Conservation (phyloP, 2,888 invertebrate species). For the Lithodes maja region DNA sequence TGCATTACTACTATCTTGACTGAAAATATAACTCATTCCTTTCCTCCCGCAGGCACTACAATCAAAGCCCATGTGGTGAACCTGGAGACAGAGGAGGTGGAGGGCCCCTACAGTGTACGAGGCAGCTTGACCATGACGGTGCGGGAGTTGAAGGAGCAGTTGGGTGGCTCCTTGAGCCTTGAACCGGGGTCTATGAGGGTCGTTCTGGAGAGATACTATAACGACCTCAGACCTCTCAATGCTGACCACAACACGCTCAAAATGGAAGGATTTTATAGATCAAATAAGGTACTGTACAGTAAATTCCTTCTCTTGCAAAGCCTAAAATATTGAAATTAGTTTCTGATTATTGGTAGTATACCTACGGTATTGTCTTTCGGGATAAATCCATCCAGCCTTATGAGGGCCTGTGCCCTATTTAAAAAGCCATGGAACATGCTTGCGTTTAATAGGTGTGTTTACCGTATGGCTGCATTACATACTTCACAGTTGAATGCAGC, state of each 20-base stretch:
- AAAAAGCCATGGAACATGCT: too few relatives aligned
- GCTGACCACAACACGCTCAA: constrained; percentile 74
- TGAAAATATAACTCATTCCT: neutral
- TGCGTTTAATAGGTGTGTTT: too few relatives aligned
- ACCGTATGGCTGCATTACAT: too few relatives aligned
- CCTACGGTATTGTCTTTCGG: too few relatives aligned
- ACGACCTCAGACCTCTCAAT: constrained; percentile 73
- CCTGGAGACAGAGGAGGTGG: constrained; percentile 79
- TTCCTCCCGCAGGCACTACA: constrained; percentile 75
- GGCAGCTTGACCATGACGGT: constrained; percentile 79
- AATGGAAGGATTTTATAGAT: constrained; percentile 74
- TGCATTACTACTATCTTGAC: too few relatives aligned
- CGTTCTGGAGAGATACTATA: constrained; percentile 76
- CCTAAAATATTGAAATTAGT: too few relatives aligned
- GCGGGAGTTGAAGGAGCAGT: constrained; percentile 78
- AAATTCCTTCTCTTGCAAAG: too few relatives aligned
- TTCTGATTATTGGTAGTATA: too few relatives aligned
- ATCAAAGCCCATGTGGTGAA: constrained; percentile 81
- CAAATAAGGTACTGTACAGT: constrained; percentile 73
- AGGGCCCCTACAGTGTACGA: constrained; percentile 80
- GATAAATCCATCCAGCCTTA: too few relatives aligned
- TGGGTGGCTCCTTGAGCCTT: constrained; percentile 77
- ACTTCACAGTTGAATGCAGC: too few relatives aligned
- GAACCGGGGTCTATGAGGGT: constrained; percentile 76
- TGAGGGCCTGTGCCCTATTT: too few relatives aligned